These are phyloP conservation scores for Amblyopsis rosae DNA, from an alignment of 2,113 vertebrate species.

Conservation along the genomic window DNA sequence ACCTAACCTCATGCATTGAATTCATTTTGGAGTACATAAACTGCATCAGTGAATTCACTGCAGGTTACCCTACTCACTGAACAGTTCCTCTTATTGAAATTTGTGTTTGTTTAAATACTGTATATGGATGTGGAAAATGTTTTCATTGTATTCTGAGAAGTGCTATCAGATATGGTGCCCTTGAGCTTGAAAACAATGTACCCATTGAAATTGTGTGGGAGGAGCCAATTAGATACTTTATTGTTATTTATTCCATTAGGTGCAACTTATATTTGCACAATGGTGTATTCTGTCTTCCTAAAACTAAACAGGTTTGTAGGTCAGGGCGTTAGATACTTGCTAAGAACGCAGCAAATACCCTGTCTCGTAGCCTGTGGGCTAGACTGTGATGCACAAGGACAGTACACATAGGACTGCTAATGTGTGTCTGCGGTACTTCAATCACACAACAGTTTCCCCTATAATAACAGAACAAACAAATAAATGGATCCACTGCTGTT, in stretches of 20 bases:
- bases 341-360: too few species aligned
- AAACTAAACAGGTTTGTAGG: slow-evolving; percentile 6
- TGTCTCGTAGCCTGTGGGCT: neutral
- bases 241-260: neutral
- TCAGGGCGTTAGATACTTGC: slow-evolving; percentile 5
- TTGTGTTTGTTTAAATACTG: neutral
- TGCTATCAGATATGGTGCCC: neutral
- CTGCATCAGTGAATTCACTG: too few species aligned
- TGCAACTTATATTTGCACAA: neutral
- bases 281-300: neutral
- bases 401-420: neutral
- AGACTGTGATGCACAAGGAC: neutral
- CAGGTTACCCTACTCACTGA: too few species aligned
- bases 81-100: neutral
- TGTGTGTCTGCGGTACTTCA: too few species aligned
- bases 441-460: too few species aligned
- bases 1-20: neutral
- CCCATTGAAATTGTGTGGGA: too few species aligned
- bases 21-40: neutral
- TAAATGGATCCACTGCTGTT: too few species aligned
- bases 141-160: neutral
- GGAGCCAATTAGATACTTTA: neutral
- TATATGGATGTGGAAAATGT: neutral
- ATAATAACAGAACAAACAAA: too few species aligned
- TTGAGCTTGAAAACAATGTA: neutral